Percentiles rank a stretch among this genome's conserved stretches.
These are phyloP conservation scores for Rhombomys opimus DNA, from an alignment of 2,113 vertebrate species.

Conservation along the genomic window DNA sequence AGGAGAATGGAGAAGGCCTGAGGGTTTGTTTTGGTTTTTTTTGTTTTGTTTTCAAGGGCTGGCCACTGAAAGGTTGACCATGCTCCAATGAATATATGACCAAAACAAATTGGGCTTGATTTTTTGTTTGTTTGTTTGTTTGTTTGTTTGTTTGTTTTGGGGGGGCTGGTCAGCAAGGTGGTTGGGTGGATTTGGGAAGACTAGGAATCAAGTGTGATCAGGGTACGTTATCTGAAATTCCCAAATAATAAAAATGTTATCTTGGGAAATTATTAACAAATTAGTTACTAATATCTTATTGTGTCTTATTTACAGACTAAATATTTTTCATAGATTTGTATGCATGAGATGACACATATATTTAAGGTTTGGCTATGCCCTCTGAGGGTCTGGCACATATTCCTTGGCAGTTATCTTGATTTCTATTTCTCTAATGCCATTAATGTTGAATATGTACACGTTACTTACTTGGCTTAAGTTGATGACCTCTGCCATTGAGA, in stretches of 20 bases:
- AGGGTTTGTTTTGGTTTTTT: background rate
- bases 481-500: background rate
- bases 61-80: background rate
- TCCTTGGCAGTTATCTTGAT: background rate
- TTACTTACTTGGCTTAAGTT: background rate
- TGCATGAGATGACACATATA: background rate
- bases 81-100: background rate
- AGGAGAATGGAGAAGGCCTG: background rate
- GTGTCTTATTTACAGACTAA: background rate
- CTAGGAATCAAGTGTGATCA: no score
- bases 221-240: no score
- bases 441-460: background rate
- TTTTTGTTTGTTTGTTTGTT: background rate
- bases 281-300: background rate
- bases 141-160: background rate
- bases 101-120: background rate
- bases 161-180: background rate
- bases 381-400: background rate
- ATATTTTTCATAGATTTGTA: background rate
- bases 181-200: background rate
- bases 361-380: background rate
- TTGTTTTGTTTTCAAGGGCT: background rate
- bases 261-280: background rate
- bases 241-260: background rate
- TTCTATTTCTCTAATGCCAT: background rate